Conservation (phyloP, 2,113 vertebrate genomes). For the Atherinomorus stipes region DNA sequence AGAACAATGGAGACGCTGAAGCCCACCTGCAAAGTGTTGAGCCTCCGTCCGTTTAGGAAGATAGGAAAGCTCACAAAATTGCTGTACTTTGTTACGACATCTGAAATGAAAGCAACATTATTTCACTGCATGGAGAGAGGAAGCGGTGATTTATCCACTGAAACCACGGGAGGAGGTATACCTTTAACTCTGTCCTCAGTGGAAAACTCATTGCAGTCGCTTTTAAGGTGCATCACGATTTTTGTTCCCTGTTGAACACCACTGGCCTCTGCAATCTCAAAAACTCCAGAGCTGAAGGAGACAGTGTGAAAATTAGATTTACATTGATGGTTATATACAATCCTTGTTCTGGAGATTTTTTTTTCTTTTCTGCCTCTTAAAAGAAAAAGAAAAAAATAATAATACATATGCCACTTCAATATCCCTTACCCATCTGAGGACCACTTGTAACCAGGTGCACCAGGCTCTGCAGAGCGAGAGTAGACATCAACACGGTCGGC, state of each 20-base stretch:
- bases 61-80: conserved; percentile 97
- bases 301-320: background rate
- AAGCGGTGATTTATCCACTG: background rate
- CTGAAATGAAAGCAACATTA: conserved; percentile 73
- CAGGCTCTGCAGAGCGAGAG: conserved; percentile 82
- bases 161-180: conserved; percentile 44
- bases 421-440: conserved; percentile 90
- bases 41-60: conserved; percentile 91
- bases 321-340: background rate
- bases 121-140: no score
- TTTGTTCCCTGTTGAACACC: conserved; percentile 94
- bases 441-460: conserved; percentile 89
- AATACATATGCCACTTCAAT: no score
- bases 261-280: conserved; percentile 92
- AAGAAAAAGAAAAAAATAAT: background rate
- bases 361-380: background rate
- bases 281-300: conserved; percentile 88
- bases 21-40: conserved; percentile 94
- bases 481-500: conserved; percentile 92
- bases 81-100: conserved; percentile 96
- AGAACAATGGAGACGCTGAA: background rate
- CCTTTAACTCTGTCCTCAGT: conserved; percentile 92
- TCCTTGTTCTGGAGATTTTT: background rate
- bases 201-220: conserved; percentile 94
- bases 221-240: conserved; percentile 93